Percentiles rank a stretch among this genome's conserved stretches.
phyloP scores from a whole-genome alignment of 2,888 invertebrate genomes.

The Melieria picta region DNA sequence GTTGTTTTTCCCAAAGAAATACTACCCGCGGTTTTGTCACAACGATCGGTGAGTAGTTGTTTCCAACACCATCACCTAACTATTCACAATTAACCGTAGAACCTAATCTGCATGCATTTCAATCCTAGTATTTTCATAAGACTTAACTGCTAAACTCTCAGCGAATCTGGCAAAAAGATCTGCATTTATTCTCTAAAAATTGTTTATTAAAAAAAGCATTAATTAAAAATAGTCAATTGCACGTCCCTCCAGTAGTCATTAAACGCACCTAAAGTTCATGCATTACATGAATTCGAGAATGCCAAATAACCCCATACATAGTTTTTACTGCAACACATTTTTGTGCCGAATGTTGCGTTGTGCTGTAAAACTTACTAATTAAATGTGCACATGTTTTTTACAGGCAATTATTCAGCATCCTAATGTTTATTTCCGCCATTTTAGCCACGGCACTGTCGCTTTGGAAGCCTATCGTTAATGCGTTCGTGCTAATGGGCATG shows the following conservation, averaged over 20 bases:
- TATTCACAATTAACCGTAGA: no score
- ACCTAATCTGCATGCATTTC: no score
- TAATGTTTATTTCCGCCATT: conserved; percentile 71
- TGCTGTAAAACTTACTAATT: not conserved
- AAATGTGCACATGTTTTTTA: conserved; percentile 21
- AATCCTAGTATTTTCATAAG: no score
- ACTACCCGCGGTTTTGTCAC: conserved; percentile 74
- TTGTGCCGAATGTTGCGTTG: not conserved
- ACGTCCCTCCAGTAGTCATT: no score
- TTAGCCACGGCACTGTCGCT: conserved; percentile 76
- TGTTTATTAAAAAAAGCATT: no score
- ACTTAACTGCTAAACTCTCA: no score
- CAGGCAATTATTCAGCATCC: conserved; percentile 73
- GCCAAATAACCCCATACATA: not conserved
- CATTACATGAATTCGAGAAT: not conserved
- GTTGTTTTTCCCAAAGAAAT: conserved; percentile 77
- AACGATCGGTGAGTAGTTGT: conserved; percentile 71
- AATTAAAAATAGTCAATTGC: no score
- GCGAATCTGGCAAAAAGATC: no score
- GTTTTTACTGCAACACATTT: no score
- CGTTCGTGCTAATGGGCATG: conserved; percentile 82
- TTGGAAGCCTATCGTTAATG: conserved; percentile 83
- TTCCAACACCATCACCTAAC: no score
- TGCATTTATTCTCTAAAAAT: no score
- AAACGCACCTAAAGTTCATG: not conserved